Evolutionary conservation across 2,797 vertebrate species (phyloP), one percentile per base, ranked within the genome.

Genomic region (Labroides dimidiatus): DNA sequence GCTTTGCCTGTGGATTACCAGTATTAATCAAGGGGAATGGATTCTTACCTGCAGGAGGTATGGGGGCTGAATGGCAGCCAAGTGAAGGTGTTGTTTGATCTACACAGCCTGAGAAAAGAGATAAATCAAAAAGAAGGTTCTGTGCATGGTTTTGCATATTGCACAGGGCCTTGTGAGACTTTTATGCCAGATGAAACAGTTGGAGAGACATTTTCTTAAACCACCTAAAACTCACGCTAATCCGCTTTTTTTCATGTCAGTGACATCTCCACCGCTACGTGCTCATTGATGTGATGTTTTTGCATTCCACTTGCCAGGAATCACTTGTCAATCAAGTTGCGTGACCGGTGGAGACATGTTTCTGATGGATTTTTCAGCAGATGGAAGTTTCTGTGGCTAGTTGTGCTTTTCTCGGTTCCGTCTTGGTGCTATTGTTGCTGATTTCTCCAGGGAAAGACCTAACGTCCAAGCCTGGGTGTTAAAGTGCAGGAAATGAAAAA

Each of bases 161-260:
- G 66, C 64, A 4, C 64, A 69, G 72, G 27, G 57, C 61, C 55
- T 68, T 60, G 30, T 62, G 56, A 65, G 73, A 19, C 62, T 83
- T 89, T 87, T 77, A 80, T 87, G 68, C 68, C 23, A 64, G 80
- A 87, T 86, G 61, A 89, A 88, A 72, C 78, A 71, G 57, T 71
- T 56, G 42, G 52, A 73, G 71, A 89, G 61, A 71, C 62, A 43
- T 72, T 82, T 85, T 75, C 73, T 74, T 64, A 81, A 85, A 85
- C 75, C 70, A 77, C 80, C 69, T 57, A 15, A 58, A 80, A 82
- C 48, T 82, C 23, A 0, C 23, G 20, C 33, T 80, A 80, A 85
- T 69, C 73, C 11, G 13, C 58, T 71, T 64, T 86, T n/a, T 66
- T 81, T 66, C 43, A 51, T 65, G 64, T 78, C 20, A 14, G 23